phyloP scores from a whole-genome alignment of 2,113 vertebrate species.

The Sorex araneus region DNA sequence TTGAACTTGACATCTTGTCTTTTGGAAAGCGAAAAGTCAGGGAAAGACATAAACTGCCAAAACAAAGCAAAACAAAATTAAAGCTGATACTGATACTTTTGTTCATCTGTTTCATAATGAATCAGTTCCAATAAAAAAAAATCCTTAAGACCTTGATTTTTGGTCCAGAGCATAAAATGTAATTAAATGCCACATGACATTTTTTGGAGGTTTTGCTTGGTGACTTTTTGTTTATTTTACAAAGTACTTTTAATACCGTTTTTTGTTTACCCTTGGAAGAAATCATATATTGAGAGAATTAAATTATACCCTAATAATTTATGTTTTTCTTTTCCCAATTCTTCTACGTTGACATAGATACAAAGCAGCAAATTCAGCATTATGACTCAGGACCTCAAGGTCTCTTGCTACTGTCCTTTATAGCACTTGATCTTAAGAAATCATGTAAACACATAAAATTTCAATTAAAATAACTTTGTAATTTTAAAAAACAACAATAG shows the following conservation, averaged over 20 bases:
- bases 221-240: neutral
- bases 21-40: neutral
- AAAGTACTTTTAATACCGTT: neutral
- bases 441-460: neutral
- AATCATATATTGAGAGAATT: neutral
- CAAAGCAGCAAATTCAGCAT: neutral
- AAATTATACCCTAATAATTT: constrained; percentile 27
- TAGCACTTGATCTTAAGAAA: neutral
- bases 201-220: neutral
- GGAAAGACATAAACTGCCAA: neutral
- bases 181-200: neutral
- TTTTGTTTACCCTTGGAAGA: constrained; percentile 31
- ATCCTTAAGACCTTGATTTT: neutral
- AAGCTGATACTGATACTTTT: neutral
- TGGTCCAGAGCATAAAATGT: neutral
- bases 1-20: neutral
- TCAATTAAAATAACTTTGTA: constrained; percentile 34
- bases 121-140: neutral
- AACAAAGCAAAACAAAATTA: constrained; percentile 15
- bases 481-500: neutral
- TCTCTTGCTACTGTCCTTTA: neutral
- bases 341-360: neutral
- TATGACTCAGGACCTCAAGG: neutral
- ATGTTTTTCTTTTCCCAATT: neutral
- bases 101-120: neutral